These are phyloP conservation scores for Mastacembelus armatus DNA, from an alignment of 2,797 vertebrate genomes.

Conservation along the genomic window DNA sequence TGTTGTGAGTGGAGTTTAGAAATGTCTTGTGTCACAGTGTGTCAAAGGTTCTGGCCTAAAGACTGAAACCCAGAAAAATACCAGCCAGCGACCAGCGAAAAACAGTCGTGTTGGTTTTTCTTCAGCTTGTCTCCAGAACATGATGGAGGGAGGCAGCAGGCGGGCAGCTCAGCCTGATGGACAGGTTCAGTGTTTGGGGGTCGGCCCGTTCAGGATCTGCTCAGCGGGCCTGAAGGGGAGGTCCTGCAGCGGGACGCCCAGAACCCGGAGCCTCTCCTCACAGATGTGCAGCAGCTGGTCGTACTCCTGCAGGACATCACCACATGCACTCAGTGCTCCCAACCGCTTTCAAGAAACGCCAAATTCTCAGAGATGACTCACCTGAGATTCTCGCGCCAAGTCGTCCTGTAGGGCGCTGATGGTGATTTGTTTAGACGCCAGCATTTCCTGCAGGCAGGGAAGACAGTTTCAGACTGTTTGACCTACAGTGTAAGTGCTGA, in stretches of 20 bases:
- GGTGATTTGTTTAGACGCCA: slow-evolving; percentile 16
- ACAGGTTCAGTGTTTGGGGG: background rate
- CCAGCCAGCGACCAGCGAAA: too few relatives aligned
- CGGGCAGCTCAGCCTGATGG: too few relatives aligned
- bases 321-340: background rate
- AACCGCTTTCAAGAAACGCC: background rate
- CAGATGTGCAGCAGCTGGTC: slow-evolving; percentile 30
- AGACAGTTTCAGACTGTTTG: too few relatives aligned
- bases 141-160: background rate
- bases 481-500: too few relatives aligned
- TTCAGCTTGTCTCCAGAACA: background rate
- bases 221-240: slow-evolving; percentile 20
- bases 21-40: too few relatives aligned
- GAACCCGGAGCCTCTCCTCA: slow-evolving; percentile 7
- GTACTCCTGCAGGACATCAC: slow-evolving; percentile 40
- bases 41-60: too few relatives aligned
- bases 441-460: slow-evolving; percentile 33
- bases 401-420: slow-evolving; percentile 9
- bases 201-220: slow-evolving; percentile 22
- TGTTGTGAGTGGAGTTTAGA: too few relatives aligned
- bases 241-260: background rate
- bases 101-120: too few relatives aligned
- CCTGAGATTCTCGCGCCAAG: slow-evolving; percentile 23
- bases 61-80: too few relatives aligned
- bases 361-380: slow-evolving; percentile 5